Evolutionary conservation across 2,888 invertebrate genomes (phyloP).

Genomic region (Disparrhopalites patrizii): DNA sequence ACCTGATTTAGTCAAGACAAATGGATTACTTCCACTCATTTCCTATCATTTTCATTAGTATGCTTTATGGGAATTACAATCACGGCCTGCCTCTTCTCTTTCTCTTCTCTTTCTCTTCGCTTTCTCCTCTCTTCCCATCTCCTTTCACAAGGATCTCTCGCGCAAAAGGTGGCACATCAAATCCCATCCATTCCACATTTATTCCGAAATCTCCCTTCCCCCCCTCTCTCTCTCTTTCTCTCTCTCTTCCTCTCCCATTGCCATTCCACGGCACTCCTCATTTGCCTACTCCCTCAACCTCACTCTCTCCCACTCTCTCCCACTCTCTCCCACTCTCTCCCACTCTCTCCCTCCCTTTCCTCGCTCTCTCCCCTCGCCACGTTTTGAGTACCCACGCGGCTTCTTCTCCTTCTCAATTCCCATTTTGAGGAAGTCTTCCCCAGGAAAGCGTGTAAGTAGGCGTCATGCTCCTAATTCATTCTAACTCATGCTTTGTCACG

Average conservation of each 20-base stretch:
- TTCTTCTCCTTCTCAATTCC: background rate
- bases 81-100: background rate
- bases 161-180: background rate
- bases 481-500: too few species aligned
- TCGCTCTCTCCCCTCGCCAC: background rate
- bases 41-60: constrained; percentile 18
- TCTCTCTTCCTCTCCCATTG: constrained; percentile 3
- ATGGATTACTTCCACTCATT: constrained; percentile 19
- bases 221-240: background rate
- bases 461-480: too few species aligned
- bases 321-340: background rate
- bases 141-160: background rate
- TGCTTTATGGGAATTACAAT: constrained; percentile 15
- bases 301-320: background rate
- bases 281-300: background rate
- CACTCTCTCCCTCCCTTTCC: background rate
- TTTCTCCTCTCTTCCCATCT: background rate
- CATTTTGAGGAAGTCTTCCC: too few species aligned
- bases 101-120: background rate
- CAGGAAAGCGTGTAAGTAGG: too few species aligned
- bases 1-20: constrained; percentile 9
- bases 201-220: background rate
- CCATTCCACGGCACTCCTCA: background rate
- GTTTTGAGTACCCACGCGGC: background rate
- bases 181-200: background rate